A percentile compares a stretch with the other conserved stretches of the same genome.
Evolutionary conservation across 1,140 invertebrate genomes (phyloP).

Genomic region (Odontomachus brunneus): DNA sequence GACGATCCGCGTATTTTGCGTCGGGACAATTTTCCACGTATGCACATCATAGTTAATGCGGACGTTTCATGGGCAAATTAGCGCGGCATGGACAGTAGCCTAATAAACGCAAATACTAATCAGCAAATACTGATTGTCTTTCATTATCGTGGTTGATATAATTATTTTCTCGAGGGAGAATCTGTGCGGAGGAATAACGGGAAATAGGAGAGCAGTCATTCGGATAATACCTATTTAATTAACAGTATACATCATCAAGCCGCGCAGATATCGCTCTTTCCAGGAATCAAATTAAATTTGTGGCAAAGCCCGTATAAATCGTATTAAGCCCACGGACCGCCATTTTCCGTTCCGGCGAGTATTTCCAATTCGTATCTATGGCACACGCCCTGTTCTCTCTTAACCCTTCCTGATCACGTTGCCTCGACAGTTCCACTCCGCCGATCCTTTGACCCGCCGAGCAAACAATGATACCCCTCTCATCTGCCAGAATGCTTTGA

Average conservation of each 20-base stretch:
- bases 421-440: slow-evolving; percentile 33
- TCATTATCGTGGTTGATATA: slow-evolving; percentile 45
- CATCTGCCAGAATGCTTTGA: slow-evolving; percentile 60
- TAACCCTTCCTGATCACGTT: slow-evolving; percentile 59
- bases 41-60: slow-evolving; percentile 13
- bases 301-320: slow-evolving; percentile 61
- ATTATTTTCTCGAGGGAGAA: slow-evolving; percentile 54
- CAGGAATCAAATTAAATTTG: slow-evolving; percentile 68
- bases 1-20: slow-evolving; percentile 6
- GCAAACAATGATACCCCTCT: slow-evolving; percentile 53
- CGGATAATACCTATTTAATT: slow-evolving; percentile 66
- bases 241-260: slow-evolving; percentile 58
- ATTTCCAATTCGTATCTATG: slow-evolving; percentile 67
- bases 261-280: slow-evolving; percentile 51
- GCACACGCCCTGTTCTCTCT: slow-evolving; percentile 28
- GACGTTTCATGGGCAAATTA: slow-evolving; percentile 18
- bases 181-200: slow-evolving; percentile 30
- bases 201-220: slow-evolving; percentile 51
- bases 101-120: slow-evolving; percentile 49
- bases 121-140: slow-evolving; percentile 51
- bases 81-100: not conserved
- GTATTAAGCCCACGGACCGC: slow-evolving; percentile 55
- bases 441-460: slow-evolving; percentile 59
- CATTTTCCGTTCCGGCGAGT: slow-evolving; percentile 59
- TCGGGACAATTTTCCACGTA: slow-evolving; percentile 8